These are phyloP conservation scores for Scotopteryx bipunctaria DNA, from an alignment of 2,888 invertebrate genomes.

Conservation along the genomic window DNA sequence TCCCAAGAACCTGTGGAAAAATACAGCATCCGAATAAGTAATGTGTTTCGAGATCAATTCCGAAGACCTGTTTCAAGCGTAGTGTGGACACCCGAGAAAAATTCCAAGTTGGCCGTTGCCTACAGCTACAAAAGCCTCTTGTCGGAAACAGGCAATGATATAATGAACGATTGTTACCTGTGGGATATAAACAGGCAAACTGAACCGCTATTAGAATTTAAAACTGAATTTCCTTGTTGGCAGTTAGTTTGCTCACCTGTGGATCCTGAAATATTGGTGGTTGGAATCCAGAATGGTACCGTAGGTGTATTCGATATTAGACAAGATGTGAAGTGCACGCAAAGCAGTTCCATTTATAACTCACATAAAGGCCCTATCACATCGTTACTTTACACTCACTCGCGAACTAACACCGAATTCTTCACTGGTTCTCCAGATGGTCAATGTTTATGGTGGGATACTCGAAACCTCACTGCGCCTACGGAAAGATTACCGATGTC, in stretches of 20 bases:
- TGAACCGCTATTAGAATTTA: conserved; percentile 56
- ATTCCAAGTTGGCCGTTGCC: conserved; percentile 85
- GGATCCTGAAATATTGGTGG: conserved; percentile 58
- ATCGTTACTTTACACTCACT: conserved; percentile 83
- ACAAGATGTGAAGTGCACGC: conserved; percentile 88
- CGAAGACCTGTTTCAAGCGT: conserved; percentile 82
- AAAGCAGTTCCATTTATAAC: conserved; percentile 82
- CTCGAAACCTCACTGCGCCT: conserved; percentile 84
- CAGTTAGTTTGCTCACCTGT: conserved; percentile 66
- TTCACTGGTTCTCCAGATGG: conserved; percentile 86
- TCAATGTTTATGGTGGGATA: conserved; percentile 88
- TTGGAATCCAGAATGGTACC: conserved; percentile 68
- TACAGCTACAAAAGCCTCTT: conserved; percentile 71
- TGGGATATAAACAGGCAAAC: conserved; percentile 85
- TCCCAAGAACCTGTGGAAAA: conserved; percentile 79
- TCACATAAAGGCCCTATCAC: conserved; percentile 81
- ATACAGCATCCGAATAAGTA: conserved; percentile 84
- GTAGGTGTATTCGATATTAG: conserved; percentile 88
- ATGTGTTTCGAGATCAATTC: conserved; percentile 86
- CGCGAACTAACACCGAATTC: conserved; percentile 85
- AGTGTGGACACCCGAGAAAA: conserved; percentile 88
- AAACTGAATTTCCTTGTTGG: conserved; percentile 64
- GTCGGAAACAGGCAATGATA: conserved; percentile 35
- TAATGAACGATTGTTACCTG: conserved; percentile 82
- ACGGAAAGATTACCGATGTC: conserved; percentile 85